Base-by-base conservation (phyloP, 2,113 vertebrate genomes). In the Clarias macrocephalus region DNA sequence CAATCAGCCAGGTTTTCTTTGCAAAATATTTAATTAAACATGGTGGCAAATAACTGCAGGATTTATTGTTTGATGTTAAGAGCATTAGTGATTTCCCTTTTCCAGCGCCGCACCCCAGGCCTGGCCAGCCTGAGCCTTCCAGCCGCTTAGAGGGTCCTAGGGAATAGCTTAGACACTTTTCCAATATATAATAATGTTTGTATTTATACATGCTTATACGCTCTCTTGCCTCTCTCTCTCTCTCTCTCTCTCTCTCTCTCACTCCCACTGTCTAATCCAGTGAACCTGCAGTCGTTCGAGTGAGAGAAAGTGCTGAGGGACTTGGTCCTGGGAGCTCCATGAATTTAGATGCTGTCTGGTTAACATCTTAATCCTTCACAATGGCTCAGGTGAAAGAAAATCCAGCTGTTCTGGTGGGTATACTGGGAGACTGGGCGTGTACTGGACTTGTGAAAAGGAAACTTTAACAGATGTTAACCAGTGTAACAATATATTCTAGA, bases 11-110 rank as follows among this genome's bases (percentile, higher is more conserved):
- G 95, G 95, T 96, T 97, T 96, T 96, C 96, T 97, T 97, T 95
- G 94, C 92, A 93, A 96, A 97, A 97, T 97, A 97, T 96, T 97
- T 97, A 96, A 96, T 97, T 97, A 97, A 97, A 96, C 95, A 96
- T 92, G 94, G 93, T 97, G 94, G 95, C 95, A 95, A 96, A 96
- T 96, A 96, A 96, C 95, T 95, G 92, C 87, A 95, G 94, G 95
- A 97, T 97, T 96, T 96, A 96, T 95, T 95, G 95, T 93, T 95
- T 94, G 95, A 95, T 93, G 94, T 95, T 95, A 94, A 97, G 96
- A 96, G 96, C 95, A 96, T 96, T 96, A 97, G 96, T 95, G 96
- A 97, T 97, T 96, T 97, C 96, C 95, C 94, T 96, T 95, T 96
- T 96, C 95, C 94, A 92, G 93, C 94, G 93, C 95, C 94, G 94